Evolutionary conservation across 1,140 invertebrate species (phyloP).

Genomic region (Agrilus planipennis): DNA sequence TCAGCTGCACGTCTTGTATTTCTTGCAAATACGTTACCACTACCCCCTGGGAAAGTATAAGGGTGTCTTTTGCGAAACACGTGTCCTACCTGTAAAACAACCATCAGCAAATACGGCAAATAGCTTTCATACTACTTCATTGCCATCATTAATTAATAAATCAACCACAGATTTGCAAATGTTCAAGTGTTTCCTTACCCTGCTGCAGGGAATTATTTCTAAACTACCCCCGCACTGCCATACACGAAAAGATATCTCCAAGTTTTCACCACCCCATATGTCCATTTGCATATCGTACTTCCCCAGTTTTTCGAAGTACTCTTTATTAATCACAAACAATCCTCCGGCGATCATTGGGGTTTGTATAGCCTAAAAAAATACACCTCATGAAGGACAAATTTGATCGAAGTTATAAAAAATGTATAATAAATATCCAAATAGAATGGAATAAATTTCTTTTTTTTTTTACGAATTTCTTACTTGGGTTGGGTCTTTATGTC

Average conservation of each 20-base stretch:
- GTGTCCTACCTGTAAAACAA: conserved; percentile 52
- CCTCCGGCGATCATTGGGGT: conserved; percentile 94
- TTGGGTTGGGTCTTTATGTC: conserved; percentile 67
- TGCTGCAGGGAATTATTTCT: conserved; percentile 88
- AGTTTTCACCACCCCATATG: conserved; percentile 86
- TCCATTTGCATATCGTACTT: conserved; percentile 98
- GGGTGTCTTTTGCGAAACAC: conserved; percentile 89
- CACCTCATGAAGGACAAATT: too few species aligned
- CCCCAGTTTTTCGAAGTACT: conserved; percentile 87
- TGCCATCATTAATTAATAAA: neutral
- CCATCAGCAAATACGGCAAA: neutral
- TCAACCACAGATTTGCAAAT: neutral
- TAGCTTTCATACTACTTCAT: neutral
- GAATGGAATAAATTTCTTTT: neutral
- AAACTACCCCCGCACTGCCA: conserved; percentile 94
- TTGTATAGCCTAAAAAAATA: conserved; percentile 47
- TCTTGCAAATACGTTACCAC: conserved; percentile 78
- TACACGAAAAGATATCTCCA: conserved; percentile 68
- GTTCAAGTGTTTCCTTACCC: conserved; percentile 39
- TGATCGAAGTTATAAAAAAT: too few species aligned
- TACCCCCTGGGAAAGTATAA: conserved; percentile 88
- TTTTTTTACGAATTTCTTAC: conserved; percentile 18
- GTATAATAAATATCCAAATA: conserved; percentile 6
- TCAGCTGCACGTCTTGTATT: conserved; percentile 84
- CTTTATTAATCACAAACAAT: conserved; percentile 83